These are phyloP conservation scores for Drosophila insularis DNA, from an alignment of 1,140 invertebrate species.

Conservation along the genomic window DNA sequence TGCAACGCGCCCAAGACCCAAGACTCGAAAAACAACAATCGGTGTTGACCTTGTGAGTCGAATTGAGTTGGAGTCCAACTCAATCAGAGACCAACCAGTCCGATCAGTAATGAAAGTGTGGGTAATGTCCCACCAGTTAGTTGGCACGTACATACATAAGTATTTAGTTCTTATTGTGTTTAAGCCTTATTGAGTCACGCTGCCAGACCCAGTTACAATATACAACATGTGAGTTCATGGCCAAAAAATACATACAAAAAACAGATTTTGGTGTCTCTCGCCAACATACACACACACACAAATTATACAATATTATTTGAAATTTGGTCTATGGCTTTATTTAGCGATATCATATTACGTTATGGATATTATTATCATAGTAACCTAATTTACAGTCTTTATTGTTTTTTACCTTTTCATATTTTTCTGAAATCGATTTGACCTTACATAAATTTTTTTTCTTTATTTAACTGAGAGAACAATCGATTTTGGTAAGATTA, in stretches of 20 bases:
- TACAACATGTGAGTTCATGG: slow-evolving; percentile 12
- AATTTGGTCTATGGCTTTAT: slow-evolving; percentile 8
- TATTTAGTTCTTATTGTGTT: slow-evolving; percentile 14
- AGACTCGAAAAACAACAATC: slow-evolving; percentile 21
- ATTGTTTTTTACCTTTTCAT: not conserved
- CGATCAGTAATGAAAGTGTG: slow-evolving; percentile 18
- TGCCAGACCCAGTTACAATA: slow-evolving; percentile 9
- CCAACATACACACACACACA: slow-evolving; percentile 13
- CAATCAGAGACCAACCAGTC: slow-evolving; percentile 16
- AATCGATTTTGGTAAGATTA: not conserved
- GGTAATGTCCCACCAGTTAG: slow-evolving; percentile 16
- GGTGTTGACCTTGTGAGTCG: slow-evolving; percentile 11
- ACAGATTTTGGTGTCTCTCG: not conserved
- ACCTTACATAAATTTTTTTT: slow-evolving; percentile 1
- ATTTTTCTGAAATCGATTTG: slow-evolving; percentile 2
- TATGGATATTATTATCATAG: slow-evolving; percentile 14
- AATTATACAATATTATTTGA: slow-evolving; percentile 13
- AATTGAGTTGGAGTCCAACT: not conserved
- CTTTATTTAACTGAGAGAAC: not conserved
- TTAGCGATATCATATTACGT: slow-evolving; percentile 15
- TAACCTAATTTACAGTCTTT: slow-evolving; percentile 7
- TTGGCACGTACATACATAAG: not conserved
- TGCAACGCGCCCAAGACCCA: slow-evolving; percentile 12
- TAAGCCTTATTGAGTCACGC: slow-evolving; percentile 20
- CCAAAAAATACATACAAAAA: not conserved